Percentiles rank a stretch among this genome's conserved stretches.
These are phyloP conservation scores for Pseudomugil tenellus DNA, from an alignment of 2,797 vertebrate genomes.

Conservation along the genomic window DNA sequence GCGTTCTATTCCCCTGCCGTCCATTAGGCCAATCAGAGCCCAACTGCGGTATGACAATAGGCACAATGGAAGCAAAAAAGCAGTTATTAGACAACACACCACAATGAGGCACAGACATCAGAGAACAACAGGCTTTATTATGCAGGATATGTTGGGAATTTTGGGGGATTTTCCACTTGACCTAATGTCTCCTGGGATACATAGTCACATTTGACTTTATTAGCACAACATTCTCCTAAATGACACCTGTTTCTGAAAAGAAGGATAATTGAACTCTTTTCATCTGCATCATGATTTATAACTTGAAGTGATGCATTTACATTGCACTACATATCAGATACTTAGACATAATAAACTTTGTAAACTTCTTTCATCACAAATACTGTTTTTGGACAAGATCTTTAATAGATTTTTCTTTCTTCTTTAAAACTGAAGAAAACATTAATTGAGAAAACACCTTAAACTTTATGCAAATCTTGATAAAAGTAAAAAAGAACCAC, in stretches of 20 bases:
- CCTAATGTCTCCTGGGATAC: conserved; percentile 51
- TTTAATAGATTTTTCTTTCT: not conserved
- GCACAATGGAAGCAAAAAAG: conserved; percentile 56
- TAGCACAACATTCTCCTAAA: conserved; percentile 2
- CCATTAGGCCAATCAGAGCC: conserved; percentile 72
- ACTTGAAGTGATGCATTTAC: not conserved
- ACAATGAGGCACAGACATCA: conserved; percentile 62
- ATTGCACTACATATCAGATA: not conserved
- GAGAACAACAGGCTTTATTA: conserved; percentile 67
- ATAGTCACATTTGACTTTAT: conserved; percentile 24
- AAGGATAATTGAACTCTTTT: not conserved
- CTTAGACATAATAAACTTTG: not conserved
- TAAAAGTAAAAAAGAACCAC: not conserved
- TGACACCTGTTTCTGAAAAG: conserved; percentile 10
- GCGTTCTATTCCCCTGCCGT: conserved; percentile 75
- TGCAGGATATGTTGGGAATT: conserved; percentile 49
- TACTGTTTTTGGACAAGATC: not conserved
- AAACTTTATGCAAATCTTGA: not conserved
- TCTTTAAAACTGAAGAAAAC: not conserved
- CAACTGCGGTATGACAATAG: conserved; percentile 61
- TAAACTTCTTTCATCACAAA: not conserved
- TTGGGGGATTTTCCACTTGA: conserved; percentile 39
- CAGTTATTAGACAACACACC: conserved; percentile 61
- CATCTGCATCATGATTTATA: not conserved
- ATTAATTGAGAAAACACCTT: not conserved